Evolutionary conservation across 2,113 vertebrate genomes (phyloP), one percentile per base, ranked within the genome.

Genomic region (Pao palembangensis): DNA sequence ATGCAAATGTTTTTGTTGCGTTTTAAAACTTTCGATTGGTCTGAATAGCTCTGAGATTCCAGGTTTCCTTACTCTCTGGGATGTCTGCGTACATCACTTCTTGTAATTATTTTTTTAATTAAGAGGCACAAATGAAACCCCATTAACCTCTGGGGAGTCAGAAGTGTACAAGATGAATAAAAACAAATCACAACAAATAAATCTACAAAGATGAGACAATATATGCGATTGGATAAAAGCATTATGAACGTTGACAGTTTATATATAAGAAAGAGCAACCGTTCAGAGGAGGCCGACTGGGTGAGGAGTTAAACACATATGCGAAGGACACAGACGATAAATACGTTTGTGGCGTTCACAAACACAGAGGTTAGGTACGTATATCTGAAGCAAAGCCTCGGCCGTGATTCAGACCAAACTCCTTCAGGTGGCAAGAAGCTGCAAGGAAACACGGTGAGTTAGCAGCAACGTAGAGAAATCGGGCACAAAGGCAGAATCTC

Each of bases 291-390:
- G 3, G 10, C n/a, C 20, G 51, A 44, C 13, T 1, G 34, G 10
- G n/a, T 3, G 4, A 8, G 12, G 1, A 15, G 19, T 15, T 8
- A 44, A 5, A 10, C 17, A 10, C 3, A 19, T 18, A 49, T 8
- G n/a, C 8, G 8, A 17, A 10, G 47, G 17, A 44, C 47, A n/a
- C n/a, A n/a, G 18, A 49, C 18, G 47, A 4, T 18, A 19, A 49
- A 19, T 49, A n/a, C 5, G 34, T 12, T 11, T 8, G 16, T 17
- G 28, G 17, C 23, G 48, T n/a, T 12, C 3, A 46, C 43, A 25
- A 2, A 73, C 44, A 12, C 15, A 8, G 19, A 51, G 5, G 41
- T 63, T 50, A 78, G 83, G 80, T 77, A 82, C 77, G 46, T 8
- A 51, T 8, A 51, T 71, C 25, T 34, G 48, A 73, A 60, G 12